These are phyloP conservation scores for Cerastoderma edule DNA, from an alignment of 2,888 invertebrate genomes.

Conservation along the genomic window DNA sequence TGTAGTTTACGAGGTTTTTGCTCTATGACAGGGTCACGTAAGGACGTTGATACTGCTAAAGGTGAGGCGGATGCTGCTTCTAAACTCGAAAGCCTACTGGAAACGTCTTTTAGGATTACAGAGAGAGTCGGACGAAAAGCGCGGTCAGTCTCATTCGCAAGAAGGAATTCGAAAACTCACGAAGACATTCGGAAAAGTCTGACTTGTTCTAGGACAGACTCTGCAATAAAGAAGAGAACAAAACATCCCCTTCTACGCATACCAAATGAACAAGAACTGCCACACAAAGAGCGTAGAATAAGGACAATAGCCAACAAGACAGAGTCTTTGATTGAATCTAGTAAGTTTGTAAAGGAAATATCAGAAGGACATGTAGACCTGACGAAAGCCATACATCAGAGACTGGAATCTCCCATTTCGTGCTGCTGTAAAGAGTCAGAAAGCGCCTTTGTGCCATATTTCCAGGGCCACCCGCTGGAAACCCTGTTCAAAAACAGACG, in stretches of 20 bases:
- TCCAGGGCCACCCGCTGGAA: neutral
- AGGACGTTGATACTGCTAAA: neutral
- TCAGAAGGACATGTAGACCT: neutral
- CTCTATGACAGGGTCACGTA: neutral
- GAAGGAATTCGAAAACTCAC: neutral
- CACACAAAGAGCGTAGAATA: neutral
- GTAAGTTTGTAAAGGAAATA: neutral
- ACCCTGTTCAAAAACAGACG: neutral
- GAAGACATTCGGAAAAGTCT: neutral
- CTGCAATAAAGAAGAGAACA: neutral
- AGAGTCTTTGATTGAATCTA: neutral
- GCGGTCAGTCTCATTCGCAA: neutral
- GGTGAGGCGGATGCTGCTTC: neutral
- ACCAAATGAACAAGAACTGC: too few relatives aligned
- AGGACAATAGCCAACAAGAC: neutral
- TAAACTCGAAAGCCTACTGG: neutral
- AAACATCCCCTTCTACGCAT: too few relatives aligned
- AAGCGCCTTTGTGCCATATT: neutral
- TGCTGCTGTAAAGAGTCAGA: conserved; percentile 5
- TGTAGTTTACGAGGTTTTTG: neutral
- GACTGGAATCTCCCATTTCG: conserved; percentile 1
- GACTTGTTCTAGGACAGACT: neutral
- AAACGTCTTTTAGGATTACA: neutral
- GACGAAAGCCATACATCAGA: neutral
- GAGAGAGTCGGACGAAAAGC: neutral